Conservation (phyloP, 2,797 vertebrate genomes). For the Rhodeus uyekii region DNA sequence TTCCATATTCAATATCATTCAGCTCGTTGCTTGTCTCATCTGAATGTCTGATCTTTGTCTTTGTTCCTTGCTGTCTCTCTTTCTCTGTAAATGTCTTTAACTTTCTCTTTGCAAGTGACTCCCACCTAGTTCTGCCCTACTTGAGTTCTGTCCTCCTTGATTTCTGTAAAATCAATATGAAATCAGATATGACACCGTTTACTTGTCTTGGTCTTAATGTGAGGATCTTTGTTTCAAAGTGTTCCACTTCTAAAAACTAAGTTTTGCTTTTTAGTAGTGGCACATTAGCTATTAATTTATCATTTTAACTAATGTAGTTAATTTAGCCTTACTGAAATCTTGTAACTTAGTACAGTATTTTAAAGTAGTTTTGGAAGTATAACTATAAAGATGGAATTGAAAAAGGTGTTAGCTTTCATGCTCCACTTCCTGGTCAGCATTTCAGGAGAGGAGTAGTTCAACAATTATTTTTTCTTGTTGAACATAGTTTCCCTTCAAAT, state of each 20-base stretch:
- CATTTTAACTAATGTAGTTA: background rate
- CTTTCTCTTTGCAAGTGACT: slow-evolving; percentile 1
- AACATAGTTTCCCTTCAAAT: background rate
- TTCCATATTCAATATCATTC: background rate
- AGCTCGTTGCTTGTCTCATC: slow-evolving; percentile 20
- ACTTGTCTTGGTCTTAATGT: background rate
- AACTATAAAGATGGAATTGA: too few relatives aligned
- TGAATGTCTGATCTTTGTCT: slow-evolving; percentile 14
- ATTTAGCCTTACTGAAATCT: background rate
- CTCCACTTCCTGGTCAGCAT: background rate
- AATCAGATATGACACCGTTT: background rate
- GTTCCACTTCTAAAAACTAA: background rate
- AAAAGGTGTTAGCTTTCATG: background rate
- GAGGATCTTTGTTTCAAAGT: background rate
- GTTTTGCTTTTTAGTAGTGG: background rate
- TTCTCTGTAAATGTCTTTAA: slow-evolving; percentile 14
- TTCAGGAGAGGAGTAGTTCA: background rate
- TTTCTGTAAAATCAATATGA: background rate
- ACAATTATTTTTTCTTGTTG: background rate
- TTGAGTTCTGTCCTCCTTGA: slow-evolving; percentile 4
- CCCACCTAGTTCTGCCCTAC: background rate
- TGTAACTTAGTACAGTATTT: background rate
- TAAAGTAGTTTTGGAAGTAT: background rate
- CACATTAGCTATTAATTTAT: background rate
- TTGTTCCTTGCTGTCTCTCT: slow-evolving; percentile 9